Evolutionary conservation across 2,888 invertebrate species (phyloP), one percentile per base, ranked within the genome.

Genomic region (Spilosoma lubricipeda): DNA sequence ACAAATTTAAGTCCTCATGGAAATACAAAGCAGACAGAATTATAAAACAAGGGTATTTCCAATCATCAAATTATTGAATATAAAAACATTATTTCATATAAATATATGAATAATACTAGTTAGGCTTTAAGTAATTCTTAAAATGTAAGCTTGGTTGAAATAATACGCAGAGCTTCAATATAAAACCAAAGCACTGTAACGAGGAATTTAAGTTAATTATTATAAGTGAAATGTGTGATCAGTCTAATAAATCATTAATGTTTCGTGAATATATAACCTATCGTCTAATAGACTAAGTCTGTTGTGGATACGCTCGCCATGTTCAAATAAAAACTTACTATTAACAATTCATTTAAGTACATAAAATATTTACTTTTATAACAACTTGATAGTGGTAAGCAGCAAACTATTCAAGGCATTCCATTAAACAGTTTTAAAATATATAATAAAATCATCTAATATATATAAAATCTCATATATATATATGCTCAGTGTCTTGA

Each of bases 1-100:
- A 52, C 45, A 18, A 52, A 73, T n/a, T 65, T 64, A 73, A 52
- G 63, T 48, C 52, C 73, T 7, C 64, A 39, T 9, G 4, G 59
- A 11, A 45, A 30, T 42, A 71, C n/a, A 66, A 67, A 11, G 45
- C 33, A 72, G 67, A 63, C 63, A 64, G 9, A 33, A 52, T 68
- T 39, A 42, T 42, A 30, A 63, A 70, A 64, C 33, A 64, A 33
- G 15, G 23, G 13, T 65, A 36, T 18, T 30, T 15, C 15, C 7
- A 63, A 7, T 18, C 63, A 63, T 13, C 18, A 30, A 30, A 59
- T 30, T 59, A 59, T 18, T 56, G n/a, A 11, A 56, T 56, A n/a
- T 56, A 56, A n/a, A 52, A 23, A n/a, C 9, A 7, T 52, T 23
- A 52, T 0, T 52, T 18, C 52, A 52, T 23, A 52, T 23, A 52